Base-by-base conservation (phyloP, 2,797 vertebrate species). In the Anguilla obscura region DNA sequence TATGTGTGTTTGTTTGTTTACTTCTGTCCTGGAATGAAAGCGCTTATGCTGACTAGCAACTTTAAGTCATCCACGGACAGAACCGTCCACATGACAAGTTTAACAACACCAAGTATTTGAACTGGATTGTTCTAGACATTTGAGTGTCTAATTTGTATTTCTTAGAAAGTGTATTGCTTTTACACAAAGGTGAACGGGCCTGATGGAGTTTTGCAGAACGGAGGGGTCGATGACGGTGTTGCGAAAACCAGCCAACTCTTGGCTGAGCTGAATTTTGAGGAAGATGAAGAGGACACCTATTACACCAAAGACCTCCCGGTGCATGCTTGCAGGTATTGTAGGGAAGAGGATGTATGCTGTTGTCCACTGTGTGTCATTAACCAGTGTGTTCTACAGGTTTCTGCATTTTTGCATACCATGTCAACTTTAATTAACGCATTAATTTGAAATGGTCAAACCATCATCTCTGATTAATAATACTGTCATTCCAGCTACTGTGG, bases 221-320 rank as follows among this genome's bases (percentile, higher is more conserved):
- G 98, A 4, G 97, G 97, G 0, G 86, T 95, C 90, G 98, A 99
- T 58, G 97, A 98, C 89, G 96, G 98, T 5, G 94, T 95, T 90
- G 96, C 96, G 84, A 99, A 98, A 94, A 96, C 98, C 89, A 98
- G 97, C 93, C 98, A 99, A 92, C 94, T 98, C 60, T 91, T 99
- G 93, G 97, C 97, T 0, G 98, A 99, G 90, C 90, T 99, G 58
- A 99, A 99, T 92, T 99, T 99, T 18, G 98, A 99, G 90, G 98
- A 99, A 90, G 98, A 99, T 86, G 98, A 98, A 87, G 98, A 99
- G 74, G 98, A 99, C 88, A 97, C 98, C 0, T 99, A 98, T 24
- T 99, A 98, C 92, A 98, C 98, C 58, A 99, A 99, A 96, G 98
- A 98, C 71, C 96, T 99, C 76, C 98, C 98, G 0, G 90, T 97